A percentile compares a stretch with the other conserved stretches of the same genome.
Conservation (phyloP, 2,113 vertebrate species). For the Lynx canadensis region DNA sequence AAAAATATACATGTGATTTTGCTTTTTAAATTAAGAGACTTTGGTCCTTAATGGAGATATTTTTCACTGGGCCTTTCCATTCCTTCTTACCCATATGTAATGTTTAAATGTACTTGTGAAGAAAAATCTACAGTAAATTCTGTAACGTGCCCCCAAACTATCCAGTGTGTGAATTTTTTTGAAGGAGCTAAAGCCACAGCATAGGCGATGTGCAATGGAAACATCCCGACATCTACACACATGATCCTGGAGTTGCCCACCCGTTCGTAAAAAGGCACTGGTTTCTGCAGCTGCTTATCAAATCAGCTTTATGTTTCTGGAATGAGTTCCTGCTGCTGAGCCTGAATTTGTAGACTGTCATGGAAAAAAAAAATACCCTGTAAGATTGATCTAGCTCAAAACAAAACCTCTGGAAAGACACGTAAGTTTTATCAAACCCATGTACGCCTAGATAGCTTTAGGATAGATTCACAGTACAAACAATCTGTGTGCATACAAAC, state of each 20-base stretch:
- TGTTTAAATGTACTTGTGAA: slow-evolving; percentile 64
- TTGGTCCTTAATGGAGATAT: slow-evolving; percentile 30
- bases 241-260: slow-evolving; percentile 75
- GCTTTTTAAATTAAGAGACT: slow-evolving; percentile 52
- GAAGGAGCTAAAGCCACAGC: slow-evolving; percentile 66
- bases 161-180: slow-evolving; percentile 64
- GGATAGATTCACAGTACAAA: not conserved
- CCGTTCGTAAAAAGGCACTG: slow-evolving; percentile 76
- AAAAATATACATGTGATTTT: slow-evolving; percentile 21
- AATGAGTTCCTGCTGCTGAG: slow-evolving; percentile 86
- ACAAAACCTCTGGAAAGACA: slow-evolving; percentile 74
- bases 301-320: slow-evolving; percentile 84
- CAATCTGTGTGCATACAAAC: not conserved
- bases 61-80: slow-evolving; percentile 34
- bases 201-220: slow-evolving; percentile 73
- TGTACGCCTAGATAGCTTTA: not conserved
- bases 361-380: slow-evolving; percentile 38
- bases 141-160: slow-evolving; percentile 40
- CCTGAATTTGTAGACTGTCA: slow-evolving; percentile 80
- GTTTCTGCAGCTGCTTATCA: slow-evolving; percentile 86
- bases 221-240: slow-evolving; percentile 56
- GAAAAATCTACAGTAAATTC: slow-evolving; percentile 74
- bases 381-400: slow-evolving; percentile 77
- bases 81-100: slow-evolving; percentile 48
- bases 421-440: slow-evolving; percentile 42